Conservation (phyloP, 2,797 vertebrate species). For the Phalloptychus januarius region DNA sequence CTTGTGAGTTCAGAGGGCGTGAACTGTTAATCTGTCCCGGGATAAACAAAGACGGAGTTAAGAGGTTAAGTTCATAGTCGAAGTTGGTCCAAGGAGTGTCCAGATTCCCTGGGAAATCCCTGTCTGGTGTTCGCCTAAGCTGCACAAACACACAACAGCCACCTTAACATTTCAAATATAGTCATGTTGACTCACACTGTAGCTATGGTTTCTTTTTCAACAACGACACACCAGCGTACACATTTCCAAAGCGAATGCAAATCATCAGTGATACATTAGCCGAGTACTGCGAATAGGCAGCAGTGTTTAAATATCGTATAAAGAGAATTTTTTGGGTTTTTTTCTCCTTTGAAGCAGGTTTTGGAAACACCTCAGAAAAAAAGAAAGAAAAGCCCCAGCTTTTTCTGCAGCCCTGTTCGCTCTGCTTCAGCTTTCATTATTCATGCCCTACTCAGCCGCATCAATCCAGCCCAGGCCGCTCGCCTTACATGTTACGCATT, state of each 20-base stretch:
- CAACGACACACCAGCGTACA: slow-evolving; percentile 48
- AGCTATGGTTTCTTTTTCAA: slow-evolving; percentile 48
- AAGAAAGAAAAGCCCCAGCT: slow-evolving; percentile 41
- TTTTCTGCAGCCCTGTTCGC: slow-evolving; percentile 28
- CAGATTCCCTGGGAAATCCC: slow-evolving; percentile 62
- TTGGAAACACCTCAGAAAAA: slow-evolving; percentile 32
- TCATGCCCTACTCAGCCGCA: slow-evolving; percentile 60
- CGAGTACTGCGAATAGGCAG: slow-evolving; percentile 15
- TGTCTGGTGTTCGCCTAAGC: slow-evolving; percentile 46
- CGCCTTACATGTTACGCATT: slow-evolving; percentile 62
- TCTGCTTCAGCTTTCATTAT: slow-evolving; percentile 64
- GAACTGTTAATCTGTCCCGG: slow-evolving; percentile 36
- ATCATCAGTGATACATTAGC: slow-evolving; percentile 38
- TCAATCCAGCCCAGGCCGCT: slow-evolving; percentile 56
- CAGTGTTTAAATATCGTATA: slow-evolving; percentile 35
- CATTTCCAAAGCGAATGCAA: slow-evolving; percentile 37
- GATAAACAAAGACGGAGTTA: slow-evolving; percentile 50
- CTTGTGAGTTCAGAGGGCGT: slow-evolving; percentile 46
- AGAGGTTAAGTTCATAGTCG: slow-evolving; percentile 47
- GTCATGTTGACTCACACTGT: background rate
- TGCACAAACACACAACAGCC: slow-evolving; percentile 59
- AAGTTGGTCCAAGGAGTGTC: slow-evolving; percentile 73
- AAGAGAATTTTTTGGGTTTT: background rate
- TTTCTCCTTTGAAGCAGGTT: background rate
- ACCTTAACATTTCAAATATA: background rate